Evolutionary conservation across 2,888 invertebrate species (phyloP).

Genomic region (Phorcus lineatus): DNA sequence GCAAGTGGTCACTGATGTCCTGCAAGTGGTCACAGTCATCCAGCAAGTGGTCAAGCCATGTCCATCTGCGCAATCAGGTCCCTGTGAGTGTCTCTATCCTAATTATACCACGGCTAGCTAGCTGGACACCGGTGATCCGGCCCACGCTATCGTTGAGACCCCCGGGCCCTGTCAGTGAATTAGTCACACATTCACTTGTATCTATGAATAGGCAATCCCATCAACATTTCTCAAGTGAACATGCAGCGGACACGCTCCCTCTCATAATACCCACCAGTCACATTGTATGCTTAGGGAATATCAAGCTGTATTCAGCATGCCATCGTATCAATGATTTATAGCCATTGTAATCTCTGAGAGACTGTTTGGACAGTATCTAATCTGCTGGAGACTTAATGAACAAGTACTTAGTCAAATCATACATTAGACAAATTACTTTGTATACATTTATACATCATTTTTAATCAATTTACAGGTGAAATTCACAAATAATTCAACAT

Average conservation of each 20-base stretch:
- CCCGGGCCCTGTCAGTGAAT: background rate
- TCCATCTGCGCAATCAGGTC: background rate
- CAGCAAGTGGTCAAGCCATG: background rate
- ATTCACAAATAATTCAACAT: too few relatives aligned
- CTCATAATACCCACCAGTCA: background rate
- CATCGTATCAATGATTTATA: too few relatives aligned
- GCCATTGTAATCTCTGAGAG: too few relatives aligned
- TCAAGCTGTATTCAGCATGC: background rate
- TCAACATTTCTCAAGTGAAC: background rate
- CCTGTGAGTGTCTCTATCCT: background rate
- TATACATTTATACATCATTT: too few relatives aligned
- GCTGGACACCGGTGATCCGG: background rate
- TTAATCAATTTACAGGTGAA: too few relatives aligned
- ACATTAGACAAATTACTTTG: too few relatives aligned
- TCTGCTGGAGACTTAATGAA: too few relatives aligned
- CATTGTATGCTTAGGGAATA: background rate
- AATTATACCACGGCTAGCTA: background rate
- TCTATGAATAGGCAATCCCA: conserved; percentile 7
- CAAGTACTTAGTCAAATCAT: too few relatives aligned
- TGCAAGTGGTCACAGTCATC: background rate
- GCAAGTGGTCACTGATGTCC: too few relatives aligned
- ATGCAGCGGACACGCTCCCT: background rate
- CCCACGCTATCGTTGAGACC: background rate
- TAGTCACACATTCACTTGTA: background rate
- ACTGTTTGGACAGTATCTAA: too few relatives aligned